Base-by-base conservation (phyloP, 2,797 vertebrate species). In the Carapus acus region DNA sequence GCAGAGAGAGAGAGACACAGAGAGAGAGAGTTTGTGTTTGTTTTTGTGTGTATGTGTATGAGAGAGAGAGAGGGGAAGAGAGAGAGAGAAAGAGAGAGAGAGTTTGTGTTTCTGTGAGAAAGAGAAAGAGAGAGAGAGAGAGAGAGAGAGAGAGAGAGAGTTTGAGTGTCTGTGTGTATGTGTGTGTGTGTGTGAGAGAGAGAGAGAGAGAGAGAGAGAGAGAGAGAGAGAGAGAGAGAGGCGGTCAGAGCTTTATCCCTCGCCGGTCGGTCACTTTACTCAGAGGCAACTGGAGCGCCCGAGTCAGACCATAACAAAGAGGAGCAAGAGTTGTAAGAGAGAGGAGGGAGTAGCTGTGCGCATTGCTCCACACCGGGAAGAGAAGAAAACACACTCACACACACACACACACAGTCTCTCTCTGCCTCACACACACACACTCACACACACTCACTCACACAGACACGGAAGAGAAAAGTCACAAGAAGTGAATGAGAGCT, bases 401-500 rank as follows among this genome's bases (percentile, higher is more conserved):
- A 18, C 1, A 36, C 5, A 39, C 8, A 17, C n/a, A 47, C 14
- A 53, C n/a, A n/a, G n/a, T n/a, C n/a, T n/a, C n/a, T n/a, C n/a
- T n/a, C n/a, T n/a, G n/a, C n/a, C n/a, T n/a, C n/a, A n/a, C n/a
- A n/a, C n/a, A n/a, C n/a, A 22, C 64, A 51, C 62, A 50, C 48
- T 39, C 66, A 50, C 36, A 41, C 47, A 18, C 1, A 36, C 5
- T 33, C 8, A 17, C n/a, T 43, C 14, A 53, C 20, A 46, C 45
- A 43, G 31, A 74, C 58, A 80, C 73, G 24, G 71, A 71, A 69
- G 82, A 85, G 79, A 84, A 76, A 63, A 73, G 67, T 78, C 81
- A 73, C 77, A 39, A 52, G 58, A 36, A 46, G 65, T 41, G 63
- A 21, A 58, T 67, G 55, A 37, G 55, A 70, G 58, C 37, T 54